Conservation (phyloP, 2,113 vertebrate genomes). For the Pantherophis guttatus region DNA sequence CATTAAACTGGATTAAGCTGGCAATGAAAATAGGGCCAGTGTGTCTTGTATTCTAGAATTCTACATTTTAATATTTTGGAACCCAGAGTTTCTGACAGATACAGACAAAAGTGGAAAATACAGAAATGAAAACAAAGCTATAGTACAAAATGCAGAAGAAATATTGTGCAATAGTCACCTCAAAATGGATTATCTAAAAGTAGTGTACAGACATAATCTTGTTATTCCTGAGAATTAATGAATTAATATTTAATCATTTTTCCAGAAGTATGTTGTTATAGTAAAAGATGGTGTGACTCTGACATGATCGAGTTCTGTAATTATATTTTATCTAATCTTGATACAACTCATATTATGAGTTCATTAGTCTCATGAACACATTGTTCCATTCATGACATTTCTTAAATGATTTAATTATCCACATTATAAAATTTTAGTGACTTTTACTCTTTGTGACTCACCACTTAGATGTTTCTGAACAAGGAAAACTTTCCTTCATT, state of each 20-base stretch:
- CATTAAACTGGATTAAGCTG: not conserved
- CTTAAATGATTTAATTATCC: not conserved
- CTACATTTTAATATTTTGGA: not conserved
- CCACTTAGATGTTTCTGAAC: not conserved
- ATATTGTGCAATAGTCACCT: not conserved
- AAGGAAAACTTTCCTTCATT: not conserved
- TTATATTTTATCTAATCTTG: not conserved
- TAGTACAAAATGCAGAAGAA: not conserved
- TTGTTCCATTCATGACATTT: not conserved
- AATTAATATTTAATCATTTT: not conserved
- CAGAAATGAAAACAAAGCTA: not conserved
- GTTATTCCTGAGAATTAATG: not conserved
- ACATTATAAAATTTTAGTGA: constrained; percentile 2
- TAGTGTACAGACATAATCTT: not conserved
- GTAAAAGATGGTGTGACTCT: not conserved
- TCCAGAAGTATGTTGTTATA: not conserved
- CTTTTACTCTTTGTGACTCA: not conserved
- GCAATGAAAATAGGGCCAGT: not conserved
- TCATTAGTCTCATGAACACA: not conserved
- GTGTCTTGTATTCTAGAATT: not conserved
- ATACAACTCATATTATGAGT: not conserved
- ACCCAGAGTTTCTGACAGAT: not conserved
- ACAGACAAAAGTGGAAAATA: not conserved
- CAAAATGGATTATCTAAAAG: not conserved
- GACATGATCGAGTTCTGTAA: not conserved